phyloP scores from a whole-genome alignment of 2,113 vertebrate species.

The Elephantulus edwardii region DNA sequence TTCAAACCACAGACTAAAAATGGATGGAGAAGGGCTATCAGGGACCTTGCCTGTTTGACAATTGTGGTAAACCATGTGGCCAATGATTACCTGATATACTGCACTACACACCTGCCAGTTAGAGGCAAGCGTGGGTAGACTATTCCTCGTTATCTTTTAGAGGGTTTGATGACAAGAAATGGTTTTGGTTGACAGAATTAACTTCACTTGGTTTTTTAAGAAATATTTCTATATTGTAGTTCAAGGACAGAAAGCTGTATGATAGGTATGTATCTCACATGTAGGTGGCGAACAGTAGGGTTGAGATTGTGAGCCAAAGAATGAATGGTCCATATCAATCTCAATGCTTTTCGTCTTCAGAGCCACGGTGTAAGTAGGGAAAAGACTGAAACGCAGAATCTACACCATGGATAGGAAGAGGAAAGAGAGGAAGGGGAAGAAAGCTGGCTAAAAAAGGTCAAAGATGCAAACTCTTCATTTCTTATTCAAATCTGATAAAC shows the following conservation, averaged over 20 bases:
- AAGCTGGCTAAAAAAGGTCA: slow-evolving; percentile 71
- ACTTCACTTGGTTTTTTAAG: slow-evolving; percentile 61
- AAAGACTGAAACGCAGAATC: slow-evolving; percentile 80
- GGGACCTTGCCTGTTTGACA: background rate
- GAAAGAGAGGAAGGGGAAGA: slow-evolving; percentile 63
- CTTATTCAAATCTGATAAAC: slow-evolving; percentile 78
- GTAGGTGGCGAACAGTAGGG: background rate
- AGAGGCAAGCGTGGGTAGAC: background rate
- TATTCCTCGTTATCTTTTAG: slow-evolving; percentile 15
- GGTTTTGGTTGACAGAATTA: slow-evolving; percentile 18
- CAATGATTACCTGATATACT: background rate
- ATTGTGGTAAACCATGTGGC: slow-evolving; percentile 34
- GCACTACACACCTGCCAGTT: background rate
- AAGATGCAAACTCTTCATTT: slow-evolving; percentile 88
- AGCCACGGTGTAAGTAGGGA: slow-evolving; percentile 72
- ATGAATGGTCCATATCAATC: slow-evolving; percentile 62
- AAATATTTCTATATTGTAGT: slow-evolving; percentile 70
- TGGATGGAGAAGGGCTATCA: background rate
- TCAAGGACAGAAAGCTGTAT: slow-evolving; percentile 63
- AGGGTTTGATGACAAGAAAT: slow-evolving; percentile 4
- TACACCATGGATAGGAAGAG: slow-evolving; percentile 63
- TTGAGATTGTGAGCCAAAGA: slow-evolving; percentile 77
- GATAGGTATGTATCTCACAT: slow-evolving; percentile 52
- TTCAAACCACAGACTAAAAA: slow-evolving; percentile 51
- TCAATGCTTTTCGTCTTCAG: slow-evolving; percentile 69